Evolutionary conservation across 2,797 vertebrate genomes (phyloP).

Genomic region (Xenops minutus): DNA sequence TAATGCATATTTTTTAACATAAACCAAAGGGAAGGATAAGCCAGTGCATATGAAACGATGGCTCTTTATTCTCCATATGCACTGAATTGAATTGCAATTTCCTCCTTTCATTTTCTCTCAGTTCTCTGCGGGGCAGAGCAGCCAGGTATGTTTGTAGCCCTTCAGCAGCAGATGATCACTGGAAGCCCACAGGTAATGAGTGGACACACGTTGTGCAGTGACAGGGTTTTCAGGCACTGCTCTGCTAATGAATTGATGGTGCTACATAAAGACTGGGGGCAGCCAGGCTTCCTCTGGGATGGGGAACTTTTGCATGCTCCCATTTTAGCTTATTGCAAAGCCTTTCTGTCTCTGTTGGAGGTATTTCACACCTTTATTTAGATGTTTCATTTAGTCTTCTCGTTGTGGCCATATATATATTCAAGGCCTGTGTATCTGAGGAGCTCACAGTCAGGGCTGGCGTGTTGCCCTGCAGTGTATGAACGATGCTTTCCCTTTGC

Average conservation of each 20-base stretch:
- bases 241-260: conserved; percentile 7
- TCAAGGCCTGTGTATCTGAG: background rate
- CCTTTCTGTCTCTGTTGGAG: background rate
- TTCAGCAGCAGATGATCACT: background rate
- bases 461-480: background rate
- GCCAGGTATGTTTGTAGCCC: conserved; percentile 10
- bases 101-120: conserved; percentile 19
- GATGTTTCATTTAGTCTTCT: background rate
- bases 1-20: conserved; percentile 34
- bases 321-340: background rate
- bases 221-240: conserved; percentile 15
- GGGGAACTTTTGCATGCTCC: background rate
- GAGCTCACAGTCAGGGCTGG: background rate
- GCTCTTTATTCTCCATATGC: conserved; percentile 41
- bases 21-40: conserved; percentile 51
- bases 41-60: conserved; percentile 4
- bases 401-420: background rate
- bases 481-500: background rate
- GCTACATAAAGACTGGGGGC: background rate
- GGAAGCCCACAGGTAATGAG: conserved; percentile 7
- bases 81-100: conserved; percentile 52
- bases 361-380: background rate
- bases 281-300: background rate
- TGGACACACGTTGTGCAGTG: conserved; percentile 10
- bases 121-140: background rate